Base-by-base conservation (phyloP, 2,888 invertebrate genomes). In the Alloplasta piceator region DNA sequence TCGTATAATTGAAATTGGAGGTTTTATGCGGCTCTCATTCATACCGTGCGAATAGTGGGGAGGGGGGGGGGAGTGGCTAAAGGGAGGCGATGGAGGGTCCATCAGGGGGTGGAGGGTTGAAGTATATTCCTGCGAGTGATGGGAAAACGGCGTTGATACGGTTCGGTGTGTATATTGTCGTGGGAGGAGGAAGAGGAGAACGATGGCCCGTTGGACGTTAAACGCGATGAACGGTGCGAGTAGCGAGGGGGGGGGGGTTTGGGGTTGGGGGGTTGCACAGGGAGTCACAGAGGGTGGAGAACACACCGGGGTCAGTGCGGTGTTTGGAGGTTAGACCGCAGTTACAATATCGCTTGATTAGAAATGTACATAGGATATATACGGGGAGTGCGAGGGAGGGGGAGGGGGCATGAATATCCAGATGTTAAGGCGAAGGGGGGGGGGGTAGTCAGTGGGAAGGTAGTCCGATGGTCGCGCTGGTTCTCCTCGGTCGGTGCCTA, bases 291-390 rank as follows among this genome's bases (percentile, higher is more conserved):
- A 26, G 52, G 16, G 41, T 56, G 60, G 78, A 87, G 88, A 78
- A 84, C 84, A 81, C 80, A 86, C 85, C 83, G 86, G 85, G 86
- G 86, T 88, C 87, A 85, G 89, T 89, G 75, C 75, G 90, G 91
- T 92, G 92, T 92, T 92, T 91, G 92, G 92, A 92, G 91, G 91
- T 91, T 92, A 92, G 92, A 92, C 92, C 92, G 90, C 92, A 92
- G 92, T 92, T 92, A 92, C 92, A 92, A 92, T 92, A 92, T 92
- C 92, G 92, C 92, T 92, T 92, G 92, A 92, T 92, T 92, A 92
- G 92, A 92, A 92, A 92, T 92, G 92, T 92, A 92, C 92, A 92
- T 92, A 91, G 91, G 89, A 90, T 91, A 91, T 91, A 91, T 90
- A 88, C 86, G 78, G 58, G 71, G 41, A 60, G 66, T n/a, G n/a